Conservation (phyloP, 2,888 invertebrate genomes). For the Formica aserva region DNA sequence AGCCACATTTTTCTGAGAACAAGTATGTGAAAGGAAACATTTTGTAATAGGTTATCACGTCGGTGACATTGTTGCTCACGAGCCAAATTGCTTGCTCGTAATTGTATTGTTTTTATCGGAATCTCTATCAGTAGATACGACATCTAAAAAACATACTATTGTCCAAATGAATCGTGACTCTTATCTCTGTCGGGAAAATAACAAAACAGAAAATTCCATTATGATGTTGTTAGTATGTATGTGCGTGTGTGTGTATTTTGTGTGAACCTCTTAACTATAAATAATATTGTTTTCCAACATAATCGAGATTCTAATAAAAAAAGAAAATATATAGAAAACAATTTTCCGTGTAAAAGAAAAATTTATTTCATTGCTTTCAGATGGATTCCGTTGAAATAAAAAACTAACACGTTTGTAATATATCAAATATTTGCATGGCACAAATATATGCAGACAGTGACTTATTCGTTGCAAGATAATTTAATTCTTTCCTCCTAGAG, state of each 20-base stretch:
- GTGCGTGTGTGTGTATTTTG: no score
- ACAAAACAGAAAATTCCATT: background rate
- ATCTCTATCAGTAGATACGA: constrained; percentile 19
- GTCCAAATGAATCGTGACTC: background rate
- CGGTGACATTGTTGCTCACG: background rate
- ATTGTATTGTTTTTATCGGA: constrained; percentile 18
- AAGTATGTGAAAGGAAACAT: background rate
- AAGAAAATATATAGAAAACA: background rate
- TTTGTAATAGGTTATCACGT: constrained; percentile 11
- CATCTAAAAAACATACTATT: background rate
- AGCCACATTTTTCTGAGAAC: background rate
- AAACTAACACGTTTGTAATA: no score
- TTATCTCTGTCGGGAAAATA: background rate
- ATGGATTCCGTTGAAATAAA: no score
- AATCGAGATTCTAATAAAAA: background rate
- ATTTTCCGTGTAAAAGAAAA: background rate
- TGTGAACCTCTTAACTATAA: background rate
- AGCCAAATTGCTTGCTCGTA: background rate
- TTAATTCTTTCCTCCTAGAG: no score
- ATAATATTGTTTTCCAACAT: background rate
- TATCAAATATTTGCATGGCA: no score
- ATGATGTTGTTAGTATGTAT: background rate
- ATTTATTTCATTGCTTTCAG: background rate
- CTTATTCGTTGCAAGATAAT: no score
- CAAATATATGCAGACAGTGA: no score